Base-by-base conservation (phyloP, 2,113 vertebrate genomes). In the Rhombomys opimus region DNA sequence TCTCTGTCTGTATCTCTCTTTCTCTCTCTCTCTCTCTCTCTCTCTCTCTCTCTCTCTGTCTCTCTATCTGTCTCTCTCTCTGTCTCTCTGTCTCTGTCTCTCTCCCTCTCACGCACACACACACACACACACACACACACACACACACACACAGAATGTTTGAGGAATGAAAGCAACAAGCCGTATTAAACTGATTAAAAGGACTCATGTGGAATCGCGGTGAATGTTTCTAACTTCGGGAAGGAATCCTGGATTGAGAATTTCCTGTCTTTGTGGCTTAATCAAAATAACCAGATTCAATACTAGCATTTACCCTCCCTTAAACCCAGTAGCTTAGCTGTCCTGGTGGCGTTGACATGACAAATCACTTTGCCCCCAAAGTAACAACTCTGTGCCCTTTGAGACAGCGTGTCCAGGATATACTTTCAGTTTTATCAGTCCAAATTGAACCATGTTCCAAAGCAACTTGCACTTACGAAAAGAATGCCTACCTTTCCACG, bases 401-500 rank as follows among this genome's bases (percentile, higher is more conserved):
- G 68, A 87, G 65, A 93, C 78, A 68, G 23, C 1, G 1, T 54
- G 30, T 70, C 75, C 59, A 81, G 87, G 70, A 94, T 89, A 63
- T 11, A 75, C 93, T 96, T 90, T 93, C 54, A n/a, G 38, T 85
- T 95, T 93, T 87, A 96, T 91, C 94, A 12, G 15, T 90, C 92
- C 92, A 97, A 98, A 95, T 0, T 0, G 27, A 96, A 95, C 97
- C 84, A 65, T 41, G 25, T 1, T 80, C 57, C 15, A 0, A 87
- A 95, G 92, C 77, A 41, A 35, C 73, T 0, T 1, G 50, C 73
- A 92, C 88, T 89, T 89, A 12, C 20, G 92, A 7, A 88, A 93
- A 98, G 96, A 96, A 97, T 95, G 98, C 98, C 98, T 98, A 98
- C 98, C 98, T 98, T 97, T 98, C 97, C 96, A 95, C 97, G 96